Base-by-base conservation (phyloP, 2,113 vertebrate species). In the Ovis canadensis region DNA sequence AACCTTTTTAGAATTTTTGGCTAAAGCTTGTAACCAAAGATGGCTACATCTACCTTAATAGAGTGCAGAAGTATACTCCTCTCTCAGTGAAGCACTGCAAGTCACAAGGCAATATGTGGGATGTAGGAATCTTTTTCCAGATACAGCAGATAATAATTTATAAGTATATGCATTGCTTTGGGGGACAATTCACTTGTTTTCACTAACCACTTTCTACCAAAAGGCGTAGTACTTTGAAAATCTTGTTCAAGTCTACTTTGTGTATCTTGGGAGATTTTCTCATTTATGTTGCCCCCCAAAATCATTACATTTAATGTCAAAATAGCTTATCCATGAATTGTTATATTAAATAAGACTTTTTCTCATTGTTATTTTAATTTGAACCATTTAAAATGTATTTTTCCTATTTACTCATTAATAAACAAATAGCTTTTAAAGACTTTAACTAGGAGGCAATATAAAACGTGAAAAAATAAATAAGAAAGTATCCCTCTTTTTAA, bases 1-100 rank as follows among this genome's bases (percentile, higher is more conserved):
- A 52, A 81, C 43, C 7, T 48, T 48, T 15, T 92, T 57, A 11
- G 15, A 17, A 45, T 59, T 67, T 67, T 71, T 54, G 57, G 8
- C 31, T n/a, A 54, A 89, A 89, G 14, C 62, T 48, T 52, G 1
- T 71, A 21, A n/a, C 64, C n/a, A 11, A 59, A 59, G 48, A 89
- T 45, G 13, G 6, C 25, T 8, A 16, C 2, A 15, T 62, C 14
- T 88, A 25, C 19, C 25, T 78, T 25, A 36, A 9, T 13, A 31
- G 1, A 3, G 6, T 2, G 1, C 16, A 4, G 12, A 84, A 45
- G 4, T 59, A 11, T 12, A 15, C 1, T 31, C 8, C 25, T 84
- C 27, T 21, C 5, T 31, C 3, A 43, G 3, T 85, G 40, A 54
- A n/a, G 21, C 12, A 54, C 9, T 81, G 6, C 4, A 78, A 59